phyloP scores from a whole-genome alignment of 2,888 invertebrate genomes.

The Dyspetes luteomarginatus region DNA sequence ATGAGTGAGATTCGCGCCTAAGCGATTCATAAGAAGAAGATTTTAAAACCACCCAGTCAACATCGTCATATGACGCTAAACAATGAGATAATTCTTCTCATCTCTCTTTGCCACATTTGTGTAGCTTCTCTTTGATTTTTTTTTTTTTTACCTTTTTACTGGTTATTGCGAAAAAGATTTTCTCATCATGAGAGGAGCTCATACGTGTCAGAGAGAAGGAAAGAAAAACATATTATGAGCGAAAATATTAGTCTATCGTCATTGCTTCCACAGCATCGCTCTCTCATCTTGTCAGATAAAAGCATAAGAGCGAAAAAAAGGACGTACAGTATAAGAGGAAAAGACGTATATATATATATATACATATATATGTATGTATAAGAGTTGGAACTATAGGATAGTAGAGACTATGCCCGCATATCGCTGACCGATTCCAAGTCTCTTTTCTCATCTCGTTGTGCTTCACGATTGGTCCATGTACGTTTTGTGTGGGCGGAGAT shows the following conservation, averaged over 20 bases:
- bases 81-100: neutral
- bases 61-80: neutral
- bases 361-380: no score
- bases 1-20: slow-evolving; percentile 1
- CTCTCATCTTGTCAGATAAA: no score
- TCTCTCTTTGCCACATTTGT: neutral
- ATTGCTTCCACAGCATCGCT: no score
- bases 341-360: no score
- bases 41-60: neutral
- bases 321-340: neutral
- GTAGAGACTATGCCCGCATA: slow-evolving; percentile 33
- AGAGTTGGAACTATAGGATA: slow-evolving; percentile 23
- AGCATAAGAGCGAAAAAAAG: neutral
- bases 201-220: no score
- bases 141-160: neutral
- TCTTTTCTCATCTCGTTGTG: slow-evolving; percentile 17
- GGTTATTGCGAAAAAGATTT: neutral
- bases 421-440: slow-evolving; percentile 33
- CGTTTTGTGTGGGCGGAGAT: slow-evolving; percentile 75
- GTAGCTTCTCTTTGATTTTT: neutral
- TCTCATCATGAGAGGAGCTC: no score
- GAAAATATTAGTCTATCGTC: no score
- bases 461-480: slow-evolving; percentile 75
- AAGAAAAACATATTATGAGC: no score
- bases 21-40: neutral